These are phyloP conservation scores for Callocephalon fimbriatum DNA, from an alignment of 2,113 vertebrate species.

Conservation along the genomic window DNA sequence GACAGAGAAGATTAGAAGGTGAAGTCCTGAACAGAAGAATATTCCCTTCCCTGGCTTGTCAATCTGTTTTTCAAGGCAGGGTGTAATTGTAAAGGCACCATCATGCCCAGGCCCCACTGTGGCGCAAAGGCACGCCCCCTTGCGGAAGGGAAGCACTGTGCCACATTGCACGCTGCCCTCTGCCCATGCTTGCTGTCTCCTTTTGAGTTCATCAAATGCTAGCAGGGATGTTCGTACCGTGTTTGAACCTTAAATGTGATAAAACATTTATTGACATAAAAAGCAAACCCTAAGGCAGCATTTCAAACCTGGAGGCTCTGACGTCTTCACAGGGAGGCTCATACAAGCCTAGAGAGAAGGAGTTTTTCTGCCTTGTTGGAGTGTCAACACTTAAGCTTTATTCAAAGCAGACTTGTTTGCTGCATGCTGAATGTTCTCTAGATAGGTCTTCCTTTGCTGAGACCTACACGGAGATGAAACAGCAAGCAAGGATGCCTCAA, in stretches of 20 bases:
- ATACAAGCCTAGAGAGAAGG: constrained; percentile 27
- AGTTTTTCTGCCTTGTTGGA: constrained; percentile 57
- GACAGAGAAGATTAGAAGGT: background rate
- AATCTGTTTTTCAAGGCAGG: background rate
- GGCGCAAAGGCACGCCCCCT: background rate
- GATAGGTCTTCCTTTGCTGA: constrained; percentile 5
- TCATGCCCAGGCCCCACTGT: rapidly evolving
- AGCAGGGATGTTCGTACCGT: background rate
- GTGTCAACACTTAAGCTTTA: constrained; percentile 2
- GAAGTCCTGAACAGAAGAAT: background rate
- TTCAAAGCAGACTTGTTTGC: constrained; percentile 28
- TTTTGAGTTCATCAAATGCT: constrained; percentile 21
- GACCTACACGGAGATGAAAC: background rate
- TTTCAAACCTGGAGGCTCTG: constrained; percentile 55
- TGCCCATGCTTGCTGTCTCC: background rate
- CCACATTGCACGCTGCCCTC: background rate
- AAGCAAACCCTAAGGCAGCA: constrained; percentile 61
- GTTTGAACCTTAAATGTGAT: constrained; percentile 60
- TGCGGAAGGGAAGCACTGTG: background rate
- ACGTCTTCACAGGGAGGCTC: constrained; percentile 57
- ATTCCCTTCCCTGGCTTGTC: background rate
- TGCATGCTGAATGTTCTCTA: constrained; percentile 32
- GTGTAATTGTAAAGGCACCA: background rate
- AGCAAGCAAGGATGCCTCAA: background rate
- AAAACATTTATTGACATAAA: constrained; percentile 72